Evolutionary conservation across 2,113 vertebrate genomes (phyloP), one percentile per base, ranked within the genome.

Genomic region (Furnarius figulus): DNA sequence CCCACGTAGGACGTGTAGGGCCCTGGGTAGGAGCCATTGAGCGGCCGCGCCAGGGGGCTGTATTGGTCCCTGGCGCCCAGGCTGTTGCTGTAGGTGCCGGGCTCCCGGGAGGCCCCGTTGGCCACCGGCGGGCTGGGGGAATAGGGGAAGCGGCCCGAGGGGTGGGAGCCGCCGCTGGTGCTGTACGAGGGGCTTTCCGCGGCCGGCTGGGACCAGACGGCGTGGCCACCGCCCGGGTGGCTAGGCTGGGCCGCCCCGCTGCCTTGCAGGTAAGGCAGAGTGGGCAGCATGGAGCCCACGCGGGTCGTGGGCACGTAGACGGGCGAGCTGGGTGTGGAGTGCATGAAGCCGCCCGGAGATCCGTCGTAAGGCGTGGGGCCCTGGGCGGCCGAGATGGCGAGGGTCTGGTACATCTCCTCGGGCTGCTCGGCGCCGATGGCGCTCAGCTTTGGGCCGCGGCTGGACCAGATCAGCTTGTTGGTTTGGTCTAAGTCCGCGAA

Each of bases 241-340:
- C 97, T 98, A 56, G 98, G 95, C 81, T 99, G 99, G 37, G 98
- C 97, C 8, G 98, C 97, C 27, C 98, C 98, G 82, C 98, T 97
- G 50, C 98, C 98, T 87, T 98, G 98, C 68, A 99, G 98, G 94
- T 99, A 99, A 0, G 98, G 98, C 84, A 99, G 98, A 83, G 98
- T 99, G 47, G 99, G 98, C 68, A 99, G 98, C 99, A 99, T 99
- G 94, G 99, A 98, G 24, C 99, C 98, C 89, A 99, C 99, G 70
- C 99, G 98, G 35, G 99, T 99, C 35, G 99, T 99, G 95, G 99
- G 99, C 73, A 99, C 99, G 87, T 99, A 99, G 85, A 99, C 99
- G 2, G 99, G 99, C 33, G 99, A 99, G 90, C 97, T 98, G 94
- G 99, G 98, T 20, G 99, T 98, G 96, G 99, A 99, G 95, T 99